Base-by-base conservation (phyloP, 2,797 vertebrate genomes). In the Xyrichtys novacula region DNA sequence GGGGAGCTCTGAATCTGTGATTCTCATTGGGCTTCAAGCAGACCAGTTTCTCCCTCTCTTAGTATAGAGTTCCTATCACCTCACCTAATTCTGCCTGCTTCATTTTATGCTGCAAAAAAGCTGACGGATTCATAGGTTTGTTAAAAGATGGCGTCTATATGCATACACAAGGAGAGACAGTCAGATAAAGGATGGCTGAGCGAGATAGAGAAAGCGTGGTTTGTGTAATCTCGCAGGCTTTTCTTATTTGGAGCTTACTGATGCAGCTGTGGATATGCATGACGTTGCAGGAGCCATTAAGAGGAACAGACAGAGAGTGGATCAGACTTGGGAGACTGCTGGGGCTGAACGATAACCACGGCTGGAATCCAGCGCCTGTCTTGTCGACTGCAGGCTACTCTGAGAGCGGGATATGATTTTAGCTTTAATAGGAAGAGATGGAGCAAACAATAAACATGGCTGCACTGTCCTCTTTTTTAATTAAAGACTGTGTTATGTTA, bases 51-150 rank as follows among this genome's bases (percentile, higher is more conserved):
- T 42, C 34, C 32, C 47, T 43, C 53, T 65, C 57, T 78, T 80
- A 77, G 71, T 53, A 14, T 59, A 71, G 71, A 80, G 67, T 85
- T 70, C 68, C 77, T 72, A 78, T 89, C 85, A 81, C 81, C 70
- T 84, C 81, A 80, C 88, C 86, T 88, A 86, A 89, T 89, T 90
- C 88, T 89, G 80, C 86, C 87, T 79, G 84, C 82, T 81, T 89
- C 88, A 81, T 90, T 89, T 85, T 90, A 74, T 71, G 79, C 85
- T 32, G 42, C 83, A 88, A 71, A 88, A n/a, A 87, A 88, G 78
- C 83, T 85, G 86, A 88, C 76, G 85, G 81, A 89, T 87, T 83
- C 80, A 80, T 78, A 75, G 65, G 67, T 82, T 80, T 49, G 66
- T 48, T 58, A 60, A 76, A 78, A 71, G 64, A 77, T 10, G n/a